Evolutionary conservation across 2,113 vertebrate species (phyloP), one percentile per base, ranked within the genome.

Genomic region (Regulus satrapa): DNA sequence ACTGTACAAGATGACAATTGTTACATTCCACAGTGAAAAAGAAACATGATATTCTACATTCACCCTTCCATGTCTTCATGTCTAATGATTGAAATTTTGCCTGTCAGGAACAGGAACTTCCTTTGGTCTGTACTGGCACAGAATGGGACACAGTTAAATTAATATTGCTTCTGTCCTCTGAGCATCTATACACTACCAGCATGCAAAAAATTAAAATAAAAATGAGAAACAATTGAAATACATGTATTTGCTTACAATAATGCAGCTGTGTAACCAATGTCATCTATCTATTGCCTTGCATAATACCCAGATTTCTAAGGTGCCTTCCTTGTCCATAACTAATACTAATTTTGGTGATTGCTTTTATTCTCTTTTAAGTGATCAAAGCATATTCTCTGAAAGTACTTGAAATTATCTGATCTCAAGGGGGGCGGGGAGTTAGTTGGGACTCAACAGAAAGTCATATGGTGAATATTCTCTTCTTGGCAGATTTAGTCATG

Each of bases 401-500:
- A 84, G 40, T 14, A n/a, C 13, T 55, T 88, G 38, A 67, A 92
- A 54, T 26, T 49, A 24, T 20, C 45, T 58, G 34, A 51, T 82
- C 10, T 48, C 26, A n/a, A n/a, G n/a, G n/a, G n/a, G 46, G 3
- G 3, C 2, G 23, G 26, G 23, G 9, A 14, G 10, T 91, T 86
- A 45, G 32, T 14, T 93, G 25, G 43, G 43, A 32, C 48, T 61
- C n/a, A 74, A 16, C 41, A 91, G 49, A 71, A 94, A 80, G 55
- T 85, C 87, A 67, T 41, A 59, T 21, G 36, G 45, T 77, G 52
- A 92, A 86, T 67, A 31, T 94, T 80, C 32, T 82, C 49, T 69
- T 62, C 52, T 43, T 85, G 85, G 55, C 79, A 96, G 74, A 95
- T 78, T 87, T 94, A 46, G 31, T 96, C n/a, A 41, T 31, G 46